These are phyloP conservation scores for Selene dorsalis DNA, from an alignment of 2,797 vertebrate genomes.

Conservation along the genomic window DNA sequence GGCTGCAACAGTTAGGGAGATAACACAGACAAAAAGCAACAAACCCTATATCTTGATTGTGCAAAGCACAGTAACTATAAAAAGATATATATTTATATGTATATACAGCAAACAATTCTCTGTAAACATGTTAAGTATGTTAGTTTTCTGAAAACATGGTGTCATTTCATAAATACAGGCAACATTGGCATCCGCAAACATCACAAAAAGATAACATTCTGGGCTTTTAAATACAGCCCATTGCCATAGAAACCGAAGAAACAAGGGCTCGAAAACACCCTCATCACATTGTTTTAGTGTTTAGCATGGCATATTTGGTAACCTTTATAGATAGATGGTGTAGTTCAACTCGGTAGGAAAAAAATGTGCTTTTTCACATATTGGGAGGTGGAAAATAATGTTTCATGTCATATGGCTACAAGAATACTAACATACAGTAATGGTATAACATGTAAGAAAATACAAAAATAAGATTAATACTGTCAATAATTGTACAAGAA, in stretches of 20 bases:
- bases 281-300: slow-evolving; percentile 89
- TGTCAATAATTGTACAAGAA: slow-evolving; percentile 99
- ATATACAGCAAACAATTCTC: slow-evolving; percentile 97
- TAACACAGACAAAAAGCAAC: slow-evolving; percentile 90
- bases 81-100: slow-evolving; percentile 91
- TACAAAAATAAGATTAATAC: slow-evolving; percentile 99
- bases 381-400: slow-evolving; percentile 85
- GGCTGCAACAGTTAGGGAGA: slow-evolving; percentile 91
- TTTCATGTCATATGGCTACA: slow-evolving; percentile 88
- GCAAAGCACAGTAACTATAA: slow-evolving; percentile 95
- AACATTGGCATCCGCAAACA: slow-evolving; percentile 94
- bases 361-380: slow-evolving; percentile 93
- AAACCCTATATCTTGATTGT: slow-evolving; percentile 88
- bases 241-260: slow-evolving; percentile 87
- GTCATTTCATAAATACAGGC: slow-evolving; percentile 96
- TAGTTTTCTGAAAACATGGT: slow-evolving; percentile 92
- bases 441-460: slow-evolving; percentile 99
- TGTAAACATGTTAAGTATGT: slow-evolving; percentile 99
- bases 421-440: slow-evolving; percentile 96
- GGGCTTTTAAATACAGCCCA: slow-evolving; percentile 89
- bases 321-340: slow-evolving; percentile 90
- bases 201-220: slow-evolving; percentile 91
- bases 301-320: slow-evolving; percentile 94
- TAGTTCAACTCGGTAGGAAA: slow-evolving; percentile 91
- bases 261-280: slow-evolving; percentile 84